Conservation (phyloP, 1,140 invertebrate species). For the Nebria ingens region DNA sequence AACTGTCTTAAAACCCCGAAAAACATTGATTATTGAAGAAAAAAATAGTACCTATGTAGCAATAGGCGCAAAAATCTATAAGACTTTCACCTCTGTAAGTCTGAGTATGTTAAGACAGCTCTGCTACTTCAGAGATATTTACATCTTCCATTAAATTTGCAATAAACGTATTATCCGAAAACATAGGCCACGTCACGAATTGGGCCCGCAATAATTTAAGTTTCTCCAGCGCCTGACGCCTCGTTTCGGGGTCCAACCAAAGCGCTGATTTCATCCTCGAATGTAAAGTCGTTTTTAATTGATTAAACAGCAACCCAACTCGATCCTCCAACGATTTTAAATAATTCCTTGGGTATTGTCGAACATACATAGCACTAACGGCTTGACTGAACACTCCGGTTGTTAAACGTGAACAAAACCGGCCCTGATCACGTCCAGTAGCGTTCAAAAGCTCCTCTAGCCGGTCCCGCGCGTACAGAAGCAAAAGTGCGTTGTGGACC, state of each 20-base stretch:
- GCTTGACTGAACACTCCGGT: conserved; percentile 33
- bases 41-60: too few relatives aligned
- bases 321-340: conserved; percentile 34
- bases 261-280: conserved; percentile 43
- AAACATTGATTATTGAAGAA: too few relatives aligned
- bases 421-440: conserved; percentile 31
- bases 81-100: too few relatives aligned
- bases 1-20: too few relatives aligned
- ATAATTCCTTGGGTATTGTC: conserved; percentile 35
- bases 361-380: conserved; percentile 38
- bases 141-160: conserved; percentile 32
- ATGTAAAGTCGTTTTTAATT: conserved; percentile 42
- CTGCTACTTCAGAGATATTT: conserved; percentile 18
- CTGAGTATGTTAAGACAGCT: too few relatives aligned
- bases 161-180: conserved; percentile 34
- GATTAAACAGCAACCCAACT: conserved; percentile 25
- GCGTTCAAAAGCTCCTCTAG: conserved; percentile 38
- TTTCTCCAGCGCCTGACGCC: conserved; percentile 45
- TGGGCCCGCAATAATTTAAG: conserved; percentile 42
- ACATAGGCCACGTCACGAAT: conserved; percentile 40
- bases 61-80: too few relatives aligned
- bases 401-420: conserved; percentile 37
- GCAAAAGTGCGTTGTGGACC: conserved; percentile 39
- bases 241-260: conserved; percentile 55
- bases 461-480: conserved; percentile 39